Evolutionary conservation across 1,140 invertebrate genomes (phyloP).

Genomic region (Neuroterus valhalla): DNA sequence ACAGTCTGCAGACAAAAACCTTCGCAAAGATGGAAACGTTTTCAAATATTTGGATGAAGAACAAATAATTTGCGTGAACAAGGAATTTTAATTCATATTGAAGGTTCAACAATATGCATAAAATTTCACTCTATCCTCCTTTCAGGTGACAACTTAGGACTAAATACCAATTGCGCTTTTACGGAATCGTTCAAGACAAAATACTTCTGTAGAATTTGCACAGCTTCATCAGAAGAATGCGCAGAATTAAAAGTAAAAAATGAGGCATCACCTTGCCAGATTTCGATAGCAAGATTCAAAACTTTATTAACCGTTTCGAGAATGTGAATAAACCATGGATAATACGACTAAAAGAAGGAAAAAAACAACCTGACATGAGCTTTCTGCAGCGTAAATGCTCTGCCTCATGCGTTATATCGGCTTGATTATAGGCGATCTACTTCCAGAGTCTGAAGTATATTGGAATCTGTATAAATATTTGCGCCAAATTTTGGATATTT

Average conservation of each 20-base stretch:
- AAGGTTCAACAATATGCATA: background rate
- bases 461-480: background rate
- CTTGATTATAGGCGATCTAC: background rate
- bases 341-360: too few species aligned
- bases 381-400: background rate
- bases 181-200: background rate
- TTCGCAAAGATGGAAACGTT: background rate
- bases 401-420: background rate
- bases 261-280: background rate
- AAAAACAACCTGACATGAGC: too few species aligned
- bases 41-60: constrained; percentile 22
- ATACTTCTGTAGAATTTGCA: background rate
- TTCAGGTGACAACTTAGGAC: constrained; percentile 27
- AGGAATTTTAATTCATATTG: constrained; percentile 6
- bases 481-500: constrained; percentile 6
- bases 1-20: constrained; percentile 23
- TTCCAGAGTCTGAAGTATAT: background rate
- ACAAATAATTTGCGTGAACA: constrained; percentile 10
- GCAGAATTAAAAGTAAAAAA: background rate
- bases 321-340: too few species aligned
- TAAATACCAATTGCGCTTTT: background rate
- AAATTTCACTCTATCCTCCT: background rate
- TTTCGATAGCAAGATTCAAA: background rate
- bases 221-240: background rate
- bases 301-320: too few species aligned